Conservation (phyloP, 2,797 vertebrate species). For the Oryzias sinensis region DNA sequence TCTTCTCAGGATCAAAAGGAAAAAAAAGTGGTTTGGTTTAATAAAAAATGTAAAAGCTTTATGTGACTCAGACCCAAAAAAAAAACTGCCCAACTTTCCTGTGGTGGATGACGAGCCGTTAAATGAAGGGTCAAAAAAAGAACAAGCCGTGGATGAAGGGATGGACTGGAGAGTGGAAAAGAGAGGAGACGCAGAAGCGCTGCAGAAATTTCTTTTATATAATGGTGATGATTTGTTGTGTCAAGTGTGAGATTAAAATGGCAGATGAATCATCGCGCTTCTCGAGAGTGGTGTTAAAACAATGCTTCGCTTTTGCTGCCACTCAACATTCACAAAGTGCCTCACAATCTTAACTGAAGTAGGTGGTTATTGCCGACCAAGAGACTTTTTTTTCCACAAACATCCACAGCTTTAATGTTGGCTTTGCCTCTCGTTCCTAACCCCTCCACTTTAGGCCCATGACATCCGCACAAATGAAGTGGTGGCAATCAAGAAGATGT, state of each 20-base stretch:
- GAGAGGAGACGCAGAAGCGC: slow-evolving; percentile 18
- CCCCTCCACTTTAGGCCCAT: slow-evolving; percentile 76
- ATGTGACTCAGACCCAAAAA: slow-evolving; percentile 23
- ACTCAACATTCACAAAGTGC: background rate
- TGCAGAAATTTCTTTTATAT: slow-evolving; percentile 43
- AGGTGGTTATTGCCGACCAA: background rate
- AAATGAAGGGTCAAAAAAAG: slow-evolving; percentile 57
- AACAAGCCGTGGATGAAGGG: slow-evolving; percentile 49
- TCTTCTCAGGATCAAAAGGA: slow-evolving; percentile 1
- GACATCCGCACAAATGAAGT: slow-evolving; percentile 93
- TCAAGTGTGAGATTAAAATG: slow-evolving; percentile 16
- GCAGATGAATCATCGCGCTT: slow-evolving; percentile 14
- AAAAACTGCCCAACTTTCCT: slow-evolving; percentile 13
- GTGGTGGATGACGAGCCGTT: slow-evolving; percentile 44
- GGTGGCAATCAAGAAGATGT: slow-evolving; percentile 98
- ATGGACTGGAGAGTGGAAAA: slow-evolving; percentile 23
- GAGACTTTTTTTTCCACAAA: background rate
- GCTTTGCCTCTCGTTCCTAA: background rate
- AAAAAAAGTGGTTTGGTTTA: slow-evolving; percentile 16
- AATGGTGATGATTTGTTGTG: slow-evolving; percentile 26
- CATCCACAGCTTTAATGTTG: background rate
- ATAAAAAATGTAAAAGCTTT: slow-evolving; percentile 9
- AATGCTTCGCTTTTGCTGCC: background rate
- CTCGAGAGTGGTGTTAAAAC: slow-evolving; percentile 1
- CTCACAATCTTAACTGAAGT: background rate